Evolutionary conservation across 1,140 invertebrate species (phyloP), one percentile per base, ranked within the genome.

Genomic region (Drosophila novamexicana): DNA sequence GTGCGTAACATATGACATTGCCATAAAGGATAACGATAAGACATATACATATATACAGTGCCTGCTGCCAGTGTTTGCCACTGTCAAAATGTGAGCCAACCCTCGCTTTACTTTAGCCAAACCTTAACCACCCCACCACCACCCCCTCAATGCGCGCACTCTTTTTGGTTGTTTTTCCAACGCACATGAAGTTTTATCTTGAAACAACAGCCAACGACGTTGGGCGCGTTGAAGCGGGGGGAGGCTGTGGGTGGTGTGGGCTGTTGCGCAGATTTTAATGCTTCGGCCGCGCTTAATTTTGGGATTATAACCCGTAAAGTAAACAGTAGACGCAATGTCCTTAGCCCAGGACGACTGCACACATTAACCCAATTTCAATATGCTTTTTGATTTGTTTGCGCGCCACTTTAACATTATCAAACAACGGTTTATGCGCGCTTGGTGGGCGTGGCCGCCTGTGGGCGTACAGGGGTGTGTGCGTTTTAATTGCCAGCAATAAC

Each of bases 291-390:
- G 88, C 77, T 91, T 91, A 88, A 88, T 91, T 88, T 90, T 83
- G 64, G 82, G 88, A 86, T 90, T 90, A 90, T 88, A 88, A 86
- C 88, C 88, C 88, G 83, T 84, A 90, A 88, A 91, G 75, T 81
- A 91, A 90, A 90, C 83, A 80, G 58, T 59, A 72, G 70, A 70
- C 76, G 72, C 65, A 91, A 59, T 75, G 88, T 83, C 79, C 74
- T 79, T 77, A 86, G 72, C 78, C 42, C 42, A 47, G 34, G 62
- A 34, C 66, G 54, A 57, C 64, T 75, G 82, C 78, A 88, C 78
- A 88, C 83, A 88, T 91, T 90, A 90, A 88, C 88, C 88, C 88
- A 90, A 90, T 90, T 90, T 84, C 88, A 90, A 90, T 88, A 91
- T 89, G 84, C 85, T 89, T 89, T 89, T 89, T 89, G 84, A 89